Evolutionary conservation across 2,888 invertebrate species (phyloP), one percentile per base, ranked within the genome.

Genomic region (Mythimna albipuncta): DNA sequence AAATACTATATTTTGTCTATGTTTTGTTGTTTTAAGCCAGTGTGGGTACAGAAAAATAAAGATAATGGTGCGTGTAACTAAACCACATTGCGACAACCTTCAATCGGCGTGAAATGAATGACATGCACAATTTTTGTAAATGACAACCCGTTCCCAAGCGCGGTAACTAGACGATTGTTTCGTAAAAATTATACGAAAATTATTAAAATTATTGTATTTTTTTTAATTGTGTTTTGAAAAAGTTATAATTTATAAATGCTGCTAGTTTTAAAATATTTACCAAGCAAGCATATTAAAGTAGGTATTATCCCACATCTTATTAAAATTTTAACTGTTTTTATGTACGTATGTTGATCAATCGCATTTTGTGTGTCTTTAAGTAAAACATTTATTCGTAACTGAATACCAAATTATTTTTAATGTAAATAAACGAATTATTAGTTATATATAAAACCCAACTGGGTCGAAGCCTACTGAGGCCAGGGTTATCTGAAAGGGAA

Each of bases 101-200:
- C 74, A 80, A 62, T 70, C 57, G 19, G 19, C 41, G 47, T 64
- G 62, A 75, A 77, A 16, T 47, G 69, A 75, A 73, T 69, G 76
- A 71, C 85, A 61, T 68, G 72, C 65, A 79, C 75, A 86, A 82
- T 82, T 86, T 85, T 64, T 61, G 74, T 79, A 77, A 84, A 85
- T 77, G 59, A 74, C 73, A 52, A 68, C 69, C 35, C 26, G 79
- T 86, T 84, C 84, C 57, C 84, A 86, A 71, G 81, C 67, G 52
- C 16, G 3, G 50, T 64, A 67, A 64, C 35, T 32, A 16, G 61
- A 52, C 16, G 10, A 67, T 71, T 77, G 62, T 83, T 81, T 69
- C 57, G 70, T 47, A 75, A 81, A 72, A 71, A 44, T 9, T 54
- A 5, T 59, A 63, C 55, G 54, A 64, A 80, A 65, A 59, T 41